Base-by-base conservation (phyloP, 2,113 vertebrate genomes). In the Electrona antarctica region DNA sequence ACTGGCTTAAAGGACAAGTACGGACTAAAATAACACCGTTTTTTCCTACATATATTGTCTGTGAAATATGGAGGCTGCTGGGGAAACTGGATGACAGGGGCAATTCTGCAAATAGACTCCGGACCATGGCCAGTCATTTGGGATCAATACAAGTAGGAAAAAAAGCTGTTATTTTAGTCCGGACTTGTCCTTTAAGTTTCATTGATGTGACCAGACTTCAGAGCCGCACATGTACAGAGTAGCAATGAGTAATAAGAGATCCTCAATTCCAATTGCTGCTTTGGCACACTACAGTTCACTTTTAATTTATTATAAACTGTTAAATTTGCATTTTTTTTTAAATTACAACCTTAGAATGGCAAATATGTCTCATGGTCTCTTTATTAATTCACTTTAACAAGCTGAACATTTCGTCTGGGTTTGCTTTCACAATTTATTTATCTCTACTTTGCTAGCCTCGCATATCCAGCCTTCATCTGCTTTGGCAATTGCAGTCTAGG, bases 231-330 rank as follows among this genome's bases (percentile, higher is more conserved):
- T 60, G 49, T 82, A 73, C 60, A 87, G 69, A 76, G 66, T 80
- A 79, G 68, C 79, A 83, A 77, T 77, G 66, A 83, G 76, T 59
- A 75, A 74, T 68, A 61, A 72, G 75, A 86, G 67, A 79, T 78
- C 78, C 74, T 85, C 76, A 79, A 69, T 86, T 88, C 71, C 10
- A 85, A 21, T 87, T 88, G 74, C 84, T 85, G 84, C 75, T 85
- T 85, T 77, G 70, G 76, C 85, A 79, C 74, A 83, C 48, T 51
- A 69, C 85, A 79, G 87, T 87, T 90, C 81, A 87, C 82, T 76
- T 88, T 89, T 91, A 90, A 92, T 91, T 92, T 91, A 92, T 92
- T 89, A 79, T 90, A 77, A 41, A 81, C 60, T 73, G 77, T 89
- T 65, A 46, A 7, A 65, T 58, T 51, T 48, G 58, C 14, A 47